phyloP scores from a whole-genome alignment of 2,113 vertebrate species.

The Chlorodrepanis virens region DNA sequence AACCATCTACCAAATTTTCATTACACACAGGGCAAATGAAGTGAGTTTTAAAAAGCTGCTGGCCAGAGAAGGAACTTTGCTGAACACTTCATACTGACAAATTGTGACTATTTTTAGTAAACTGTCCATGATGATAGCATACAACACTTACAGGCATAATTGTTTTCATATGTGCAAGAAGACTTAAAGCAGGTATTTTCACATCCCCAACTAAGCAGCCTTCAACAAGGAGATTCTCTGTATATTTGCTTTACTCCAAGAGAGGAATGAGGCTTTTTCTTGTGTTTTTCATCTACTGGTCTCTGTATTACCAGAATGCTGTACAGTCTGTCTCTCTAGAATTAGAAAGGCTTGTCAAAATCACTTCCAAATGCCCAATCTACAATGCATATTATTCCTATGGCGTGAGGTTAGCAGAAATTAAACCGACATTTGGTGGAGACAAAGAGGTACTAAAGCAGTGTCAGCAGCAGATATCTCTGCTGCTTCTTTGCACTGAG shows the following conservation, averaged over 20 bases:
- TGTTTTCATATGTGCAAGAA: neutral
- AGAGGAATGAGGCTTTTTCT: neutral
- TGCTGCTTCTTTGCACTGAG: neutral
- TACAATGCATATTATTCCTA: neutral
- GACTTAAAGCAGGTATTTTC: neutral
- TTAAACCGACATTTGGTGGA: constrained; percentile 5
- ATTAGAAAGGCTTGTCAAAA: neutral
- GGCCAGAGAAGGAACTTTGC: neutral
- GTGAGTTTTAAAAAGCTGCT: neutral
- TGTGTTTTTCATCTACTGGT: neutral
- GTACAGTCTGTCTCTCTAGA: neutral
- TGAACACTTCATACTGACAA: neutral
- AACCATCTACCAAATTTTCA: neutral
- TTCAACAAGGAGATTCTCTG: neutral
- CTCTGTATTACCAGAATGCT: neutral
- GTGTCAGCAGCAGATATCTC: neutral
- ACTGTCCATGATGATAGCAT: neutral
- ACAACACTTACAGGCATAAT: neutral
- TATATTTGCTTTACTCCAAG: neutral
- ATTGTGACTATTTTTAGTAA: neutral
- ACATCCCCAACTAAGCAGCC: neutral
- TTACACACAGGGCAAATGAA: neutral
- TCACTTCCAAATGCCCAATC: neutral
- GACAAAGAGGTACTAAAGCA: neutral
- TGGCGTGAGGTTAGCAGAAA: neutral